Evolutionary conservation across 2,888 invertebrate genomes (phyloP).

Genomic region (Leistus spinibarbis): DNA sequence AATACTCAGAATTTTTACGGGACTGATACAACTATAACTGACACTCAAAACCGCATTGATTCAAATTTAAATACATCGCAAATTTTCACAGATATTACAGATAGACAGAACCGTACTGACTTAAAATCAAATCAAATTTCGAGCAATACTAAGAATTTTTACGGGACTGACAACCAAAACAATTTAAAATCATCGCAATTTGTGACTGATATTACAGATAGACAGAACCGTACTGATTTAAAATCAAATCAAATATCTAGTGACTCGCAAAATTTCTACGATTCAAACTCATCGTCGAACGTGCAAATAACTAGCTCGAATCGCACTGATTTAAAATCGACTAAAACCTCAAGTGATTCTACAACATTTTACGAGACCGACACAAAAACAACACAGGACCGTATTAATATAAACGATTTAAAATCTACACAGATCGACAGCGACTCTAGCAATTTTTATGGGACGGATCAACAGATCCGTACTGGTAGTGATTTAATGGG

Average conservation of each 20-base stretch:
- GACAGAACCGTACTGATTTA: not conserved
- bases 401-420: not conserved
- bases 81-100: not conserved
- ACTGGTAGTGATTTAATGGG: not conserved
- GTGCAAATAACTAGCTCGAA: not conserved
- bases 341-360: not conserved
- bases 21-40: not conserved
- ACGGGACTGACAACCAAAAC: not conserved
- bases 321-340: not conserved
- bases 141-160: not conserved
- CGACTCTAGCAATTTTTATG: not conserved
- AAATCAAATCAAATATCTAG: not conserved
- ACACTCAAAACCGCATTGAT: not conserved
- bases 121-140: not conserved
- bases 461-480: not conserved
- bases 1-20: not conserved
- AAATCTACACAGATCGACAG: not conserved
- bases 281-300: constrained; percentile 36
- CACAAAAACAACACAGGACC: not conserved
- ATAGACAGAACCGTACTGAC: not conserved
- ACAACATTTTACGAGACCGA: not conserved
- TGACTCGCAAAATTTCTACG: not conserved
- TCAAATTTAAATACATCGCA: not conserved
- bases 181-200: not conserved
- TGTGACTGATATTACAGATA: not conserved